Base-by-base conservation (phyloP, 2,888 invertebrate genomes). In the Ditula angustiorana region DNA sequence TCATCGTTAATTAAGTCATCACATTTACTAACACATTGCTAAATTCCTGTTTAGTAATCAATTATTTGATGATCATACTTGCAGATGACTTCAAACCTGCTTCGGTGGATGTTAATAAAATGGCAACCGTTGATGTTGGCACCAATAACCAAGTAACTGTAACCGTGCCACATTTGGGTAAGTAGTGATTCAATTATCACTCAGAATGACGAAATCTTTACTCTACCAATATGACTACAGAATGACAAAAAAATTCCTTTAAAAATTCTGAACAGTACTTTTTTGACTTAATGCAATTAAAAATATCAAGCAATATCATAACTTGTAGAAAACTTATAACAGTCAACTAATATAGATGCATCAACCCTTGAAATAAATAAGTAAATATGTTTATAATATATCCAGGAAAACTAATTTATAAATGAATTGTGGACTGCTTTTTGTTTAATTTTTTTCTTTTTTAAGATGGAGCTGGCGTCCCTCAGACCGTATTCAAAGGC, bases 41-140 rank as follows among this genome's bases (percentile, higher is more conserved):
- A 19, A 24, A 59, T 24, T 11, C n/a, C 49, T 46, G 16, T 55
- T 23, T 16, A 46, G 10, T 41, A 49, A 44, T 33, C 21, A 53
- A 13, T 52, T 44, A 41, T 19, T 26, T 41, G 23, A 16, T 41
- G 13, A 58, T 53, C 64, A 28, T 59, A 56, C 67, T 94, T 95
- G 57, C 90, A 99, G 98, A 99, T 96, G 99, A 99, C 90, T 99
- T 99, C 87, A 99, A 99, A 86, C 99, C 99, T 73, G 99, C 99
- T n/a, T 99, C 98, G 76, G 98, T 99, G 60, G 99, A 99, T 88
- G 96, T 96, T 49, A 96, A 96, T 79, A 97, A 98, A 91, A 96
- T 97, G 93, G 98, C 98, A 35, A 95, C 95, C 24, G 96, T 99
- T 64, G 98, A 98, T 86, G 96, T 99, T 69, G 97, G 97, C 71